Evolutionary conservation across 2,113 vertebrate species (phyloP).

Genomic region (Gracilinanus agilis): DNA sequence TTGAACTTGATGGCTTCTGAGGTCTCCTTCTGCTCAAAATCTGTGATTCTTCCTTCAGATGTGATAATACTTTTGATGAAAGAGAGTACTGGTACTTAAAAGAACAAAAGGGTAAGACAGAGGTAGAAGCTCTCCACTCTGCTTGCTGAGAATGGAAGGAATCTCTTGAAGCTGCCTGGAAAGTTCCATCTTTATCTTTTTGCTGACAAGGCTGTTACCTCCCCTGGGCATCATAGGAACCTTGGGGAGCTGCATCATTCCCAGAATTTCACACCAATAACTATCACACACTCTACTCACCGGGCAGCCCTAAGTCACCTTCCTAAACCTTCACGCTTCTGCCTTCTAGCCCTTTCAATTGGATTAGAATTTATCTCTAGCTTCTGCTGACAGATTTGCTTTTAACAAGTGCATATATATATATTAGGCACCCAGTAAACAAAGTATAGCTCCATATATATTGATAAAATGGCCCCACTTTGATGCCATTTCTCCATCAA

Average conservation of each 20-base stretch:
- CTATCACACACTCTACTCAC: not conserved
- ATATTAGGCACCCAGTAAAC: not conserved
- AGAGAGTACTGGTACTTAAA: not conserved
- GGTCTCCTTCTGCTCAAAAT: not conserved
- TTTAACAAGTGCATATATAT: not conserved
- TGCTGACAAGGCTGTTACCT: not conserved
- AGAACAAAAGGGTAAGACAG: not conserved
- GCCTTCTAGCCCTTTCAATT: not conserved
- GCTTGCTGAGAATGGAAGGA: not conserved
- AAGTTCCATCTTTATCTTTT: not conserved
- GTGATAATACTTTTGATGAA: not conserved
- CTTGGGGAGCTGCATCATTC: not conserved
- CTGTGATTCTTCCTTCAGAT: not conserved
- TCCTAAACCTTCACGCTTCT: not conserved
- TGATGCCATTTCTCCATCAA: not conserved
- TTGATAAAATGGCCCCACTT: not conserved
- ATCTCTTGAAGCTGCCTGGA: not conserved
- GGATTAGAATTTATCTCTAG: not conserved
- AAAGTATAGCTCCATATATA: not conserved
- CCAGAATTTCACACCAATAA: slow-evolving; percentile 1
- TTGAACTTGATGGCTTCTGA: not conserved
- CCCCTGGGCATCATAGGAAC: not conserved
- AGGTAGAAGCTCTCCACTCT: not conserved
- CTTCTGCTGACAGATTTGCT: not conserved
- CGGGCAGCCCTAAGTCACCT: not conserved